phyloP scores from a whole-genome alignment of 2,797 vertebrate species.

The Oreochromis grahami region DNA sequence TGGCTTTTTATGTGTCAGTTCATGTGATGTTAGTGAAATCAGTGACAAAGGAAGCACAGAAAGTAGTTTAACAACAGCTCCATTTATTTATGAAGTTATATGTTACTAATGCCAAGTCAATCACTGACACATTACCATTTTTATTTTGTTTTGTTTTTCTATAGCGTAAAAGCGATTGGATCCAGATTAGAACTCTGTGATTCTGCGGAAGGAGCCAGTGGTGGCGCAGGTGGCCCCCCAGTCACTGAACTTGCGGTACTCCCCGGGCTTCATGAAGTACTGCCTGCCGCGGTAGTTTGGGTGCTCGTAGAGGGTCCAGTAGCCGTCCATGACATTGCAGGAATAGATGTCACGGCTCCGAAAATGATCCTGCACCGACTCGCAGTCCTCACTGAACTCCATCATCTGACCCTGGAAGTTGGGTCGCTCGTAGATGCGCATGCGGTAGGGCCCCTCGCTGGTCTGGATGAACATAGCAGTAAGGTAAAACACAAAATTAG shows the following conservation, averaged over 20 bases:
- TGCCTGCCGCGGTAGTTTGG: constrained; percentile 66
- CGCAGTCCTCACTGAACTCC: constrained; percentile 72
- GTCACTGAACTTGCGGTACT: constrained; percentile 73
- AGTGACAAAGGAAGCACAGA: constrained; percentile 2
- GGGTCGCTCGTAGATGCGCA: constrained; percentile 68
- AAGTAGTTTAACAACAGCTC: constrained; percentile 13
- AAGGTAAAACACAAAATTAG: not conserved
- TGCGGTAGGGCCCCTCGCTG: constrained; percentile 62
- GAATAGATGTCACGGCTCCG: constrained; percentile 67
- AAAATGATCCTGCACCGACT: constrained; percentile 68
- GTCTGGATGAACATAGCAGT: constrained; percentile 35
- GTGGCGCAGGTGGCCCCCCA: constrained; percentile 69
- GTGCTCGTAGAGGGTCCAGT: constrained; percentile 73
- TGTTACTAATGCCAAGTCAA: not conserved
- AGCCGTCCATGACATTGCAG: constrained; percentile 71
- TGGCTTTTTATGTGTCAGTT: not conserved
- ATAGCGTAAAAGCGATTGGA: not conserved
- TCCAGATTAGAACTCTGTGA: constrained; percentile 65
- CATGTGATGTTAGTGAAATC: not conserved
- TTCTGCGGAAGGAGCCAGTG: constrained; percentile 72
- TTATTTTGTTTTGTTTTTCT: not conserved
- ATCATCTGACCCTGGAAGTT: constrained; percentile 75
- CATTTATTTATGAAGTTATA: constrained; percentile 34
- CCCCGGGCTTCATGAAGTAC: constrained; percentile 70
- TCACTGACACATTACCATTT: not conserved